Conservation (phyloP, 2,888 invertebrate species). For the Hybos culiciformis region DNA sequence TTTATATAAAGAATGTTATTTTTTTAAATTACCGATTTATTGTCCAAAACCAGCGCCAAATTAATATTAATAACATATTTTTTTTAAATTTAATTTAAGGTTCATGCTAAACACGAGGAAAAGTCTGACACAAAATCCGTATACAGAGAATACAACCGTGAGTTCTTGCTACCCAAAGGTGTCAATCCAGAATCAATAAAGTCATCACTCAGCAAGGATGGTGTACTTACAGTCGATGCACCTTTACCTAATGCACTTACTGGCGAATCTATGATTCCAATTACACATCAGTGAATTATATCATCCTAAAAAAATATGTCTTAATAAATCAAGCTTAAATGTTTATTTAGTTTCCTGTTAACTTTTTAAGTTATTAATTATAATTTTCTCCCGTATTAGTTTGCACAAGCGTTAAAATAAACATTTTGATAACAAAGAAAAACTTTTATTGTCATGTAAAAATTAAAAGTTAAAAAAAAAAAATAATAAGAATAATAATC, state of each 20-base stretch:
- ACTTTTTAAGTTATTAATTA: too few species aligned
- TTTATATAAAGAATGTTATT: conserved; percentile 14
- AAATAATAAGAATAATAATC: too few species aligned
- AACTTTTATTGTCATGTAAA: too few species aligned
- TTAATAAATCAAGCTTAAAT: too few species aligned
- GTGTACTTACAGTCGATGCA: conserved; percentile 91
- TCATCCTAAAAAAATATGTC: too few species aligned
- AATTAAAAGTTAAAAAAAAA: too few species aligned
- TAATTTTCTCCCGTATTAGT: too few species aligned
- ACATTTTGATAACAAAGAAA: too few species aligned
- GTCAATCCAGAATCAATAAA: conserved; percentile 93
- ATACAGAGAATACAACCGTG: conserved; percentile 95
- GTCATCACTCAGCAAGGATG: conserved; percentile 91
- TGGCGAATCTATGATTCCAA: conserved; percentile 36
- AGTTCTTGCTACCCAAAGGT: conserved; percentile 92
- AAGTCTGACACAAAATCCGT: conserved; percentile 93
- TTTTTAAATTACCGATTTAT: not conserved
- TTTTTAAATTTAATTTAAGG: conserved; percentile 44
- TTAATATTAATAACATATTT: conserved; percentile 3
- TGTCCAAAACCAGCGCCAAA: not conserved
- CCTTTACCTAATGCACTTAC: conserved; percentile 66
- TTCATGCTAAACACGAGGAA: conserved; percentile 97
- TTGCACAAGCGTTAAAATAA: too few species aligned
- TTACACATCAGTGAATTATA: conserved; percentile 36
- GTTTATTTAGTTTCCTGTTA: too few species aligned